A percentile compares a stretch with the other conserved stretches of the same genome.
Conservation (phyloP, 2,797 vertebrate genomes). For the Dicrostonyx torquatus region DNA sequence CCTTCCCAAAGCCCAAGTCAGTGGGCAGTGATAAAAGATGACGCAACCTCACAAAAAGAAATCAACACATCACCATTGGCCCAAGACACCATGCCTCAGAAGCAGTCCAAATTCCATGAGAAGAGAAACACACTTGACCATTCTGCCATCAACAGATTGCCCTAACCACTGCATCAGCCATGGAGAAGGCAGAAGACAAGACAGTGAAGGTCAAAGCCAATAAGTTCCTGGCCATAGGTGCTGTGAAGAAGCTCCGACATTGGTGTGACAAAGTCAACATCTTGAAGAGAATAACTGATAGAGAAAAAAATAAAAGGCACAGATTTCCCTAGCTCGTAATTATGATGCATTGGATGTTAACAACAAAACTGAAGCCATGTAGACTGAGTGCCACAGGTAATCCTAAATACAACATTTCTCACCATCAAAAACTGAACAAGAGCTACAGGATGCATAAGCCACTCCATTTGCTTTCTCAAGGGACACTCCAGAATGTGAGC, state of each 20-base stretch:
- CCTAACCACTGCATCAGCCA: neutral
- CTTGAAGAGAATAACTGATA: neutral
- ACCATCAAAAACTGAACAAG: neutral
- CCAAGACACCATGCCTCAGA: neutral
- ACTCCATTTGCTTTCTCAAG: neutral
- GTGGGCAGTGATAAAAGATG: neutral
- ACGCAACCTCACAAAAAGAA: neutral
- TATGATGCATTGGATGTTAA: neutral
- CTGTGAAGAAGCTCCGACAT: neutral
- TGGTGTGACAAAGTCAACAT: neutral
- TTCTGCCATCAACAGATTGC: neutral
- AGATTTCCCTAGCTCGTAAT: neutral
- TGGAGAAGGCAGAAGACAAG: neutral
- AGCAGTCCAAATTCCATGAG: neutral
- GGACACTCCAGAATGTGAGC: neutral
- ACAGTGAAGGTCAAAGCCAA: neutral
- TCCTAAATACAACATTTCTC: neutral
- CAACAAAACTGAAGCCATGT: neutral
- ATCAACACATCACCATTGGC: too few relatives aligned
- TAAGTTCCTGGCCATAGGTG: neutral
- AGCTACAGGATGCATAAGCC: neutral
- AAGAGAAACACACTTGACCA: neutral
- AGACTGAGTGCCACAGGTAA: neutral
- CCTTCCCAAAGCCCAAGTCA: neutral
- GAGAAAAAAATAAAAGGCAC: accelerated